phyloP scores from a whole-genome alignment of 2,797 vertebrate genomes.

The Manis javanica region DNA sequence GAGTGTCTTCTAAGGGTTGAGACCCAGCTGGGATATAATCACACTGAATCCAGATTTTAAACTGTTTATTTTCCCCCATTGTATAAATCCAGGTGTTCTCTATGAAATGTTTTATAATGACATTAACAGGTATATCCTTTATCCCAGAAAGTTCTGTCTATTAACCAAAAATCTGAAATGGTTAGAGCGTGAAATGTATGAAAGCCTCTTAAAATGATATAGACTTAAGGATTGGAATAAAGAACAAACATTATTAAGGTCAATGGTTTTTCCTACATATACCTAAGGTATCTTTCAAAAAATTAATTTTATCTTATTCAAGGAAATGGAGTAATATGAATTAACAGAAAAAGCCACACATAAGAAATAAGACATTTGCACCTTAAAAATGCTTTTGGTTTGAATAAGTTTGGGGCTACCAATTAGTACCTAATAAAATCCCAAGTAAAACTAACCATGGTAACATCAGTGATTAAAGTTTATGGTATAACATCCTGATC shows the following conservation, averaged over 20 bases:
- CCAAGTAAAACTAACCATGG: background rate
- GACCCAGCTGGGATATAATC: conserved; percentile 63
- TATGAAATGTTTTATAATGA: background rate
- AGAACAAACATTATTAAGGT: background rate
- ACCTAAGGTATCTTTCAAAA: background rate
- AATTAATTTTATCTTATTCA: background rate
- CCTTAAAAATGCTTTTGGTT: background rate
- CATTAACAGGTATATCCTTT: background rate
- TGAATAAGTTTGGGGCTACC: background rate
- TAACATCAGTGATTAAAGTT: background rate
- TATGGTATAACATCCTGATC: background rate
- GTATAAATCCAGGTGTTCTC: background rate
- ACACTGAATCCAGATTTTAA: conserved; percentile 58
- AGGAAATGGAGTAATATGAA: background rate
- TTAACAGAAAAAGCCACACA: background rate
- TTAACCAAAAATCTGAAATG: background rate
- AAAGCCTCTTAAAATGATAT: background rate
- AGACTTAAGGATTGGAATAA: background rate
- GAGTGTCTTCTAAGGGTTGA: conserved; percentile 70
- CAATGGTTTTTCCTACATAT: background rate
- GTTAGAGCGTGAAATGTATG: background rate
- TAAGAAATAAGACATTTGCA: background rate
- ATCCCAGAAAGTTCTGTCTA: background rate
- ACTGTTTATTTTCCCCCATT: background rate
- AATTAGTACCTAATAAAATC: background rate